Conservation (phyloP, 1,140 invertebrate genomes). For the Zaprionus camerounensis region DNA sequence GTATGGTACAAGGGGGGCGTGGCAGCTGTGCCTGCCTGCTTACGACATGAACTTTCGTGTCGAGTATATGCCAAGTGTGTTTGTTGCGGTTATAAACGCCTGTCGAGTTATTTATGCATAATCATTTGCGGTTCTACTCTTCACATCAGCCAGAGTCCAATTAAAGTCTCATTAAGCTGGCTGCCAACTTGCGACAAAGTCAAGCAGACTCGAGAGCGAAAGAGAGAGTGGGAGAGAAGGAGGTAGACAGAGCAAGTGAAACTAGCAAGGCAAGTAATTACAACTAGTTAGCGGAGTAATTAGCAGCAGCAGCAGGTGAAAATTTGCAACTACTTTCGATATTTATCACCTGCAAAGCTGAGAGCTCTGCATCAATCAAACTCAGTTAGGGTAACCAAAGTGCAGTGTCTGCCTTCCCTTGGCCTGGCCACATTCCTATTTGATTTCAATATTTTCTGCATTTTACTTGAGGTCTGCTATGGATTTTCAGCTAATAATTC, state of each 20-base stretch:
- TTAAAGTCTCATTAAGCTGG: constrained; percentile 2
- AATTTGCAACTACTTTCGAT: background rate
- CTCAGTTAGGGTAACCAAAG: background rate
- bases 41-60: constrained; percentile 37
- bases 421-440: background rate
- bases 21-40: constrained; percentile 25
- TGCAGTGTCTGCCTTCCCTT: background rate
- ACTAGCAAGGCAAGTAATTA: background rate
- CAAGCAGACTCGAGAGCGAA: background rate
- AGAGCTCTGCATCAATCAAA: background rate
- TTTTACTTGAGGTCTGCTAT: constrained; percentile 19
- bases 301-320: background rate
- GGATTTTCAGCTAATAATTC: constrained; percentile 46
- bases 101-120: constrained; percentile 46
- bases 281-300: background rate
- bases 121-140: constrained; percentile 36
- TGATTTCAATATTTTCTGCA: constrained; percentile 8
- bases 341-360: background rate
- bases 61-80: constrained; percentile 25
- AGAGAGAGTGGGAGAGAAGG: background rate
- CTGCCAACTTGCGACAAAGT: constrained; percentile 1
- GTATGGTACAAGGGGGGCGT: background rate
- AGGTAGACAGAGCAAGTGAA: background rate
- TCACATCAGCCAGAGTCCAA: constrained; percentile 5
- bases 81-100: constrained; percentile 30